Base-by-base conservation (phyloP, 2,888 invertebrate genomes). In the Lissocephala sabroskyi region DNA sequence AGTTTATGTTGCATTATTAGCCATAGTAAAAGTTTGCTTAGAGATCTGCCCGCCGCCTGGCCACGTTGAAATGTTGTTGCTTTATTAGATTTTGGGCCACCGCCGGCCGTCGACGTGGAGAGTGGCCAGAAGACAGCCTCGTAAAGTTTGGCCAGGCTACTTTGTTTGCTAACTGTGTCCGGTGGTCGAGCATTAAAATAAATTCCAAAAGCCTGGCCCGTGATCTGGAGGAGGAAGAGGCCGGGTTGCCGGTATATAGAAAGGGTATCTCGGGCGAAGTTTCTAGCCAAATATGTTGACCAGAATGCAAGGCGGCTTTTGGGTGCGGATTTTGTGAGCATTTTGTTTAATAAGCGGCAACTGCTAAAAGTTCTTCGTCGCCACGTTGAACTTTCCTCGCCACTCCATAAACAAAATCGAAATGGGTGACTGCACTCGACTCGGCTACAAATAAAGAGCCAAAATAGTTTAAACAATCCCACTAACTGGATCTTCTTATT, bases 1-100 rank as follows among this genome's bases (percentile, higher is more conserved):
- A 65, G 60, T 68, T 76, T 62, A 60, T 76, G 74, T 53, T 51
- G 70, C 61, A 59, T 59, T 71, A 71, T 71, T 71, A 73, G 76
- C 70, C 57, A 57, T 56, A 63, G 75, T 75, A 66, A 70, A 70
- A 70, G 64, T 67, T 71, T 54, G 67, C 46, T 63, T 17, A 35
- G 35, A 23, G 23, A 23, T 23, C 4, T n/a, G 16, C 16, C 11
- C 16, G 35, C 9, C 10, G 35, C 35, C 35, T 16, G 7, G 23
- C 23, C 7, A 23, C 7, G 23, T 9, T 35, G 32, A 56, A 56
- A 55, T 58, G 57, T 50, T 52, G 53, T 61, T 61, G 75, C 61
- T 70, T 71, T 70, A 75, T 75, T 70, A 71, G 67, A 75, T 66
- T 71, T 14, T 18, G 30, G 29, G 32, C 3, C 14, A 30, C 46